A percentile compares a stretch with the other conserved stretches of the same genome.
These are phyloP conservation scores for Centroberyx gerrardi DNA, from an alignment of 2,797 vertebrate genomes.

Conservation along the genomic window DNA sequence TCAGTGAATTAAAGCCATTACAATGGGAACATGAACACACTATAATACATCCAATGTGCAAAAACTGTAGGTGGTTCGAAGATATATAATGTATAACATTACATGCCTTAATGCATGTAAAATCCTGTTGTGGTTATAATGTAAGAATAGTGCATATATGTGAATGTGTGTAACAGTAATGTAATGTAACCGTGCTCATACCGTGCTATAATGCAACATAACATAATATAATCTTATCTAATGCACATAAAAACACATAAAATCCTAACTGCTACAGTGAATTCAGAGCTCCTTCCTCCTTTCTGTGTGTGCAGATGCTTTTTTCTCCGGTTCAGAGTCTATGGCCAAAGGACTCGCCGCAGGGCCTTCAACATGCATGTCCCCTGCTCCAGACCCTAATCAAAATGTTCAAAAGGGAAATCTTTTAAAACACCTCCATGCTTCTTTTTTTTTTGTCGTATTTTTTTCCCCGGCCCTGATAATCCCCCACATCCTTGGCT, in stretches of 20 bases:
- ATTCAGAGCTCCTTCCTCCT: not conserved
- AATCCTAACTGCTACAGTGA: not conserved
- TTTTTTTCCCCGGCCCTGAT: slow-evolving; percentile 37
- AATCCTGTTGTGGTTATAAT: not conserved
- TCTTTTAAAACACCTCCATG: slow-evolving; percentile 52
- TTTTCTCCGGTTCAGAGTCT: slow-evolving; percentile 13
- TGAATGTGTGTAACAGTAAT: not conserved
- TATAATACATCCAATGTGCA: no score
- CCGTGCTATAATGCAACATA: not conserved
- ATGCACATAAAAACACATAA: not conserved
- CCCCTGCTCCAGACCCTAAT: slow-evolving; percentile 36
- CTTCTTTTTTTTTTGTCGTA: slow-evolving; percentile 29
- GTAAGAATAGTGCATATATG: not conserved
- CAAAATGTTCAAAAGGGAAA: slow-evolving; percentile 63
- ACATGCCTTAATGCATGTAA: not conserved
- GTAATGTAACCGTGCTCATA: not conserved
- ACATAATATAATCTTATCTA: not conserved
- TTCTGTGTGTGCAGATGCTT: slow-evolving; percentile 26
- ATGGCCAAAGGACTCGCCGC: slow-evolving; percentile 28
- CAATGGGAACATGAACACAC: no score
- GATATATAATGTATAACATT: not conserved
- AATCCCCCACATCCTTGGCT: slow-evolving; percentile 65
- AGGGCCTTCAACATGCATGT: slow-evolving; percentile 40
- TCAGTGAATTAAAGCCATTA: no score
- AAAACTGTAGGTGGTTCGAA: not conserved